A percentile compares a stretch with the other conserved stretches of the same genome.
Conservation (phyloP, 1,140 invertebrate genomes). For the Capitella teleta region DNA sequence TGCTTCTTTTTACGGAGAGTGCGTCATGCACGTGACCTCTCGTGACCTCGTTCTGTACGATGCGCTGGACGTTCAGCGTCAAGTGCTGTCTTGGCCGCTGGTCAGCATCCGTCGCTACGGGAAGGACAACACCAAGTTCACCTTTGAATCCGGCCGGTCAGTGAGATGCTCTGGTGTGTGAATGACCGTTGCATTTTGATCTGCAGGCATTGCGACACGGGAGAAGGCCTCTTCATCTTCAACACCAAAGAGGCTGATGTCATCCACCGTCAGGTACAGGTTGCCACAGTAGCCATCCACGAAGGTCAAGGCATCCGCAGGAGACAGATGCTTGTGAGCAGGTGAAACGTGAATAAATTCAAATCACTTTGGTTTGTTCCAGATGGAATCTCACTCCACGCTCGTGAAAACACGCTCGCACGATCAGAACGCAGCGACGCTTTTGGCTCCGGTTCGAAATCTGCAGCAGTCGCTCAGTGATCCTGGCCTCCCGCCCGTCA, state of each 20-base stretch:
- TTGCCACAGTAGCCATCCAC: constrained; percentile 32
- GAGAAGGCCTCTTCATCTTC: constrained; percentile 36
- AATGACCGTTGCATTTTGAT: too few relatives aligned
- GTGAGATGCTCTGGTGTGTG: too few relatives aligned
- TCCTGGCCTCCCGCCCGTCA: too few relatives aligned
- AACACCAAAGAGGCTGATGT: constrained; percentile 30
- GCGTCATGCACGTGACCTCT: constrained; percentile 32
- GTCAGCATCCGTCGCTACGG: constrained; percentile 30
- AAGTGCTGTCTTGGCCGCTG: constrained; percentile 28
- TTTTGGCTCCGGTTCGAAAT: too few relatives aligned
- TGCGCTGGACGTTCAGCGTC: constrained; percentile 19
- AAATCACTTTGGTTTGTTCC: background rate
- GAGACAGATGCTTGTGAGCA: background rate
- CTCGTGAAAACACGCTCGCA: too few relatives aligned
- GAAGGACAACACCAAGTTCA: constrained; percentile 30
- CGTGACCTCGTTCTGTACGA: constrained; percentile 34
- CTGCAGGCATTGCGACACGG: constrained; percentile 27
- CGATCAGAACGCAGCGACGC: too few relatives aligned
- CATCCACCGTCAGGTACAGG: constrained; percentile 33
- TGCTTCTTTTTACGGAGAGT: constrained; percentile 29
- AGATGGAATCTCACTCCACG: too few relatives aligned
- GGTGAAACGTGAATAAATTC: background rate
- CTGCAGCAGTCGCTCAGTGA: too few relatives aligned
- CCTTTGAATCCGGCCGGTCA: constrained; percentile 34
- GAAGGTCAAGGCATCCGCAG: background rate